Evolutionary conservation across 2,113 vertebrate genomes (phyloP).

Genomic region (Todiramphus chloris): DNA sequence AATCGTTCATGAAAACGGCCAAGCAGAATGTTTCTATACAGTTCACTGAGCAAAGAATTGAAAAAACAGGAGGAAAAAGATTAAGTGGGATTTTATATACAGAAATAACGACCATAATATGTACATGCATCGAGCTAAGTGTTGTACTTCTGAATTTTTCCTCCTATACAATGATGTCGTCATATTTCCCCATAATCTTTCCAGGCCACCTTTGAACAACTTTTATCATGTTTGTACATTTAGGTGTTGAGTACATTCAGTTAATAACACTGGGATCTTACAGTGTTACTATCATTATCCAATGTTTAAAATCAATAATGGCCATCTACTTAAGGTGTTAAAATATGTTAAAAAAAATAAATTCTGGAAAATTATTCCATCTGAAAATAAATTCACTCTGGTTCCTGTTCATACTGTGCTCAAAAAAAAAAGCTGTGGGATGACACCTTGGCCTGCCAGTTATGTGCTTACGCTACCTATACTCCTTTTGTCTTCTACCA

Average conservation of each 20-base stretch:
- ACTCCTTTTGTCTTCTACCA: not conserved
- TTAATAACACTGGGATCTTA: not conserved
- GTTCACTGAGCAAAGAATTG: conserved; percentile 9
- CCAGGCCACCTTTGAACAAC: not conserved
- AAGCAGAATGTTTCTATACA: conserved; percentile 24
- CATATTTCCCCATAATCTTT: not conserved
- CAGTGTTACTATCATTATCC: not conserved
- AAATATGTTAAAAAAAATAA: not conserved
- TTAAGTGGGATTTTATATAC: not conserved
- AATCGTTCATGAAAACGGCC: conserved; percentile 36
- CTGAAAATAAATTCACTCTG: not conserved
- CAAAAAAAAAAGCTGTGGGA: not conserved
- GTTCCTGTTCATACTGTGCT: not conserved
- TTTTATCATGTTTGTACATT: not conserved
- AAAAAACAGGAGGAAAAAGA: conserved; percentile 12
- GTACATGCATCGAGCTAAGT: conserved; percentile 16
- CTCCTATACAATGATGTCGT: not conserved
- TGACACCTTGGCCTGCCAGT: not conserved
- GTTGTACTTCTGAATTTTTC: not conserved
- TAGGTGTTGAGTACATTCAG: not conserved
- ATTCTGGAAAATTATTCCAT: not conserved
- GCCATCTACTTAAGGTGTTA: not conserved
- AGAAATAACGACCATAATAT: not conserved
- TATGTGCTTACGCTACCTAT: accelerated
- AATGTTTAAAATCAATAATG: not conserved